These are phyloP conservation scores for Marronus borbonicus DNA, from an alignment of 2,888 invertebrate species.

Conservation along the genomic window DNA sequence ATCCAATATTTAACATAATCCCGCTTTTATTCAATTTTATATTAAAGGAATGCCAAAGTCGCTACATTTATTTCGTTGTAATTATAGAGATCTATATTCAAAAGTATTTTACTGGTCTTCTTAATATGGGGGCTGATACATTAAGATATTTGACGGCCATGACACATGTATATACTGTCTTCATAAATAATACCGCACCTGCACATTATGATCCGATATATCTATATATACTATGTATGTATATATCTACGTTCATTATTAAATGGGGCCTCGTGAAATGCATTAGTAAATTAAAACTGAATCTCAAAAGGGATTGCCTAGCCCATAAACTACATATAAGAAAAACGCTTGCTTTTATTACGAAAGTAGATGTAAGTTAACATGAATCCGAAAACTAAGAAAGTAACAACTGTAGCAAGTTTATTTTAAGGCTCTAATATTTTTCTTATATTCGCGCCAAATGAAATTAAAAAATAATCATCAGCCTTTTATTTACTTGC, in stretches of 20 bases:
- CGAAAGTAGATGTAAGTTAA: no score
- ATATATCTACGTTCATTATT: background rate
- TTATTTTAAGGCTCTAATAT: no score
- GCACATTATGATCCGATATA: background rate
- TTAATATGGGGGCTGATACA: background rate
- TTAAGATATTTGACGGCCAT: background rate
- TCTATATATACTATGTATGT: background rate
- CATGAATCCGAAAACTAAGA: no score
- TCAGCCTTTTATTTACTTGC: no score
- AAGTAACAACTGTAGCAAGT: no score
- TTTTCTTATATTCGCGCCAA: no score
- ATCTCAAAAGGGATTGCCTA: background rate
- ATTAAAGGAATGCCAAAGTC: no score
- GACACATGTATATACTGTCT: background rate
- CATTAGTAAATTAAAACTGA: constrained; percentile 13
- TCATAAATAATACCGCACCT: constrained; percentile 11
- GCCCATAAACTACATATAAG: background rate
- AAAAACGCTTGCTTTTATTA: background rate
- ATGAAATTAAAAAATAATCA: no score
- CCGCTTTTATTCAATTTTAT: no score
- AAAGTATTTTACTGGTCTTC: background rate
- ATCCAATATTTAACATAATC: no score
- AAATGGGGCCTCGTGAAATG: background rate
- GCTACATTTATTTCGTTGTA: no score
- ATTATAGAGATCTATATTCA: no score